Evolutionary conservation across 2,113 vertebrate species (phyloP), one percentile per base, ranked within the genome.

Genomic region (Urocitellus parryii): DNA sequence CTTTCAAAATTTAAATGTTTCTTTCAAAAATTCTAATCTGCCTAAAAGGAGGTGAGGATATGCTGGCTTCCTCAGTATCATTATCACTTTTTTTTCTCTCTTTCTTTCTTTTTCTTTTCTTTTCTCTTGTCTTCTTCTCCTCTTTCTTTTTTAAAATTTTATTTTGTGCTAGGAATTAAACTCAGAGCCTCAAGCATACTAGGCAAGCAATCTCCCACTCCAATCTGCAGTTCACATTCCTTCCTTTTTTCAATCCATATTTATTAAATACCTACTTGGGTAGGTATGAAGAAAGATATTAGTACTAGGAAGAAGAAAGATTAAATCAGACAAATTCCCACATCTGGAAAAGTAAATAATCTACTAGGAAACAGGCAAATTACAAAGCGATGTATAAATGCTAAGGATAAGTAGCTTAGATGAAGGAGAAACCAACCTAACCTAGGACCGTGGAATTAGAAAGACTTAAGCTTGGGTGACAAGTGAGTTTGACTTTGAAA

Each of bases 401-500:
- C 20, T 63, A 70, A 94, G 34, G 65, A 63, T 1, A 79, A 92
- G 42, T 14, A 51, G 39, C 13, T 68, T 20, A 84, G 67, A 78
- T 67, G 87, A 93, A 94, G 34, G 39, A 92, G 17, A 17, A 61
- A 34, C 17, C 68, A 65, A 13, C 1, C 32, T 22, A 85, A 13
- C 0, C n/a, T 14, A 85, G 65, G 8, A 45, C 22, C n/a, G 7
- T 53, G 51, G 34, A 53, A 5, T 45, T n/a, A 51, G 20, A 76
- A 29, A 83, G 61, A 81, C 2, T 17, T 95, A 24, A 58, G n/a
- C 25, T 53, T 37, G 56, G 22, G 32, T 37, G 39, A 63, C 29
- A 84, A 88, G 42, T 65, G 53, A 92, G 27, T 76, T 63, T 94
- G 80, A 84, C 61, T 84, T 51, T 81, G 88, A 90, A 92, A 39